A percentile compares a stretch with the other conserved stretches of the same genome.
phyloP scores from a whole-genome alignment of 2,113 vertebrate species.

The Tychaedon coryphoeus region DNA sequence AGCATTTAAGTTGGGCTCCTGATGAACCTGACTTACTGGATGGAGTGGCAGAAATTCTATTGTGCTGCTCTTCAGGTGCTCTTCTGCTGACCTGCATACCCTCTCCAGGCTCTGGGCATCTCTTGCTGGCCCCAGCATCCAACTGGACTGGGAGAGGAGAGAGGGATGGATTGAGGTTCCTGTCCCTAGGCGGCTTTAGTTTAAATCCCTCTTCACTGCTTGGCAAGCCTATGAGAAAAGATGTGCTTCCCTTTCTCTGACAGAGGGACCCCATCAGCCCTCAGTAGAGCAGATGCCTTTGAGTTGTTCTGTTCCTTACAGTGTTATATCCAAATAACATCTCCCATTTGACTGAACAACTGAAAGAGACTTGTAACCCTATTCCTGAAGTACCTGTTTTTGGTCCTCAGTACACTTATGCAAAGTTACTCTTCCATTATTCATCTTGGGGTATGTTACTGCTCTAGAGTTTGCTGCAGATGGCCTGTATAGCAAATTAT shows the following conservation, averaged over 20 bases:
- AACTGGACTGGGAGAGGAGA: background rate
- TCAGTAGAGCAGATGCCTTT: background rate
- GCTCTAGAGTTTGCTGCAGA: background rate
- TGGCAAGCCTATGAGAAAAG: background rate
- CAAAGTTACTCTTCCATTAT: background rate
- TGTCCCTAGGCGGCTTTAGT: background rate
- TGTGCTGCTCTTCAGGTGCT: background rate
- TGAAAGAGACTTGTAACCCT: background rate
- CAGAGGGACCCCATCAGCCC: background rate
- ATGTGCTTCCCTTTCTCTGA: background rate
- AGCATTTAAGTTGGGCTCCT: background rate
- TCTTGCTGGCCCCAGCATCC: background rate
- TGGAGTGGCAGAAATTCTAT: background rate
- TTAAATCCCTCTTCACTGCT: background rate
- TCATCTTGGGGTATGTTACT: background rate
- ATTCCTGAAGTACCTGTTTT: background rate
- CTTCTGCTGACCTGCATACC: background rate
- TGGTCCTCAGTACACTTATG: rapidly evolving
- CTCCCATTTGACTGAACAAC: background rate
- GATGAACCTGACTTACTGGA: background rate
- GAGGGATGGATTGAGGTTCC: background rate
- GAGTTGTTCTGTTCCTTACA: background rate
- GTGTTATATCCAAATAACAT: background rate
- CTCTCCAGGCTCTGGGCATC: background rate
- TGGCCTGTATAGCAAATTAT: background rate